Conservation (phyloP, 2,888 invertebrate species). For the Eupithecia tripunctaria region DNA sequence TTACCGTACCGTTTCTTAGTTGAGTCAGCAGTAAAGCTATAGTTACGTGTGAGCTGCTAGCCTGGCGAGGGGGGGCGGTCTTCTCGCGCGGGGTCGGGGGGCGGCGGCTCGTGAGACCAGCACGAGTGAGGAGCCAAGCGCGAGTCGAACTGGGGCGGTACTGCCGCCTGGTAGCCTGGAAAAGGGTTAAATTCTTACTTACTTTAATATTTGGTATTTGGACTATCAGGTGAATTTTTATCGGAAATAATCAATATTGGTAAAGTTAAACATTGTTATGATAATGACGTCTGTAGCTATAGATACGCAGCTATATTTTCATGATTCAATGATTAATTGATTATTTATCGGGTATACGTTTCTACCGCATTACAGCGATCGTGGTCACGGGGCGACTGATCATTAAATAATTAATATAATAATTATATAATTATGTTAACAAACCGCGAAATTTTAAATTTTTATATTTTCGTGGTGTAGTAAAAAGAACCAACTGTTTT, state of each 20-base stretch:
- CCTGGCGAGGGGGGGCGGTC: conserved; percentile 56
- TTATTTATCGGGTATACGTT: too few species aligned
- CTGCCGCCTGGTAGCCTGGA: conserved; percentile 92
- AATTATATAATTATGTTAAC: too few species aligned
- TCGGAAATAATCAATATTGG: neutral
- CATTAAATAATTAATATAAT: too few species aligned
- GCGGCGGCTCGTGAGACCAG: conserved; percentile 86
- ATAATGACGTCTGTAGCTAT: neutral
- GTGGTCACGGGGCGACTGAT: too few species aligned
- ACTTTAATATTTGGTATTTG: too few species aligned
- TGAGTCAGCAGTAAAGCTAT: neutral
- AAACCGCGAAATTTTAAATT: too few species aligned
- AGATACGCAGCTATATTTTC: too few species aligned
- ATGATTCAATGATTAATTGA: too few species aligned
- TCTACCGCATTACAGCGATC: too few species aligned
- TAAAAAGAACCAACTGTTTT: too few species aligned
- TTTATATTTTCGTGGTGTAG: too few species aligned
- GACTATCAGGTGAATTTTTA: neutral
- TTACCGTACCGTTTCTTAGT: conserved; percentile 3
- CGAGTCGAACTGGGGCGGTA: conserved; percentile 90
- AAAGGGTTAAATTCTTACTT: conserved; percentile 2
- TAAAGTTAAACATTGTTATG: neutral
- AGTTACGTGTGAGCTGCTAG: conserved; percentile 56
- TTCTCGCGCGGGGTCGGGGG: conserved; percentile 62
- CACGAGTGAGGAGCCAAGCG: conserved; percentile 92